A percentile compares a stretch with the other conserved stretches of the same genome.
Conservation (phyloP, 2,888 invertebrate genomes). For the Diabrotica balteata region DNA sequence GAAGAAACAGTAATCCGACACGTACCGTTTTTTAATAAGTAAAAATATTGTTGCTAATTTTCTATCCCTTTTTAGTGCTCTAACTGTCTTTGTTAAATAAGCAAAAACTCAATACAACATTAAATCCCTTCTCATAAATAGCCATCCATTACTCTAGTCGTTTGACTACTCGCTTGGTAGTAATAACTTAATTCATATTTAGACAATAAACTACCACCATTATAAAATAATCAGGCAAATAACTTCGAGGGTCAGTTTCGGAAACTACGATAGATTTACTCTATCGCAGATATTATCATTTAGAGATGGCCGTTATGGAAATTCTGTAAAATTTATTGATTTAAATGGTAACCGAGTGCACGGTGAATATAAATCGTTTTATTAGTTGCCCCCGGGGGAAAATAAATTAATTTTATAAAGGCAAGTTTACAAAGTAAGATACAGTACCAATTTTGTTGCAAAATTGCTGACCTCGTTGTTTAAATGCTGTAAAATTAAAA, state of each 20-base stretch:
- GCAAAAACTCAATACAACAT: too few species aligned
- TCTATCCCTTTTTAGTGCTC: too few species aligned
- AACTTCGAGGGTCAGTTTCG: slow-evolving; percentile 25
- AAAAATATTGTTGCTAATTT: too few species aligned
- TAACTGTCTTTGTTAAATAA: too few species aligned
- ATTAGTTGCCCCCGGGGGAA: slow-evolving; percentile 15
- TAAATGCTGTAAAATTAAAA: too few species aligned
- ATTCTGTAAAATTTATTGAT: slow-evolving; percentile 36
- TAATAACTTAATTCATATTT: slow-evolving; percentile 6
- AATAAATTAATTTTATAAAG: neutral
- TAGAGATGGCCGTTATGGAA: slow-evolving; percentile 32
- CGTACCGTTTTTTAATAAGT: too few species aligned
- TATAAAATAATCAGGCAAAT: neutral
- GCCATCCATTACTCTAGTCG: neutral
- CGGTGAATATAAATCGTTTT: slow-evolving; percentile 32
- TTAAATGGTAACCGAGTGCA: slow-evolving; percentile 30
- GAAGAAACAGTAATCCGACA: too few species aligned
- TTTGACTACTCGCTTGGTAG: neutral
- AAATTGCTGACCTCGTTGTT: too few species aligned
- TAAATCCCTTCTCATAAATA: neutral
- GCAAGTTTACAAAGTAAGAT: too few species aligned
- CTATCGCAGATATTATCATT: slow-evolving; percentile 30
- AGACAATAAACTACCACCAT: slow-evolving; percentile 1
- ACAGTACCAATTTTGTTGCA: too few species aligned
- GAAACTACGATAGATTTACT: slow-evolving; percentile 32